Percentiles rank a stretch among this genome's conserved stretches.
Evolutionary conservation across 2,797 vertebrate genomes (phyloP).

Genomic region (Alca torda): DNA sequence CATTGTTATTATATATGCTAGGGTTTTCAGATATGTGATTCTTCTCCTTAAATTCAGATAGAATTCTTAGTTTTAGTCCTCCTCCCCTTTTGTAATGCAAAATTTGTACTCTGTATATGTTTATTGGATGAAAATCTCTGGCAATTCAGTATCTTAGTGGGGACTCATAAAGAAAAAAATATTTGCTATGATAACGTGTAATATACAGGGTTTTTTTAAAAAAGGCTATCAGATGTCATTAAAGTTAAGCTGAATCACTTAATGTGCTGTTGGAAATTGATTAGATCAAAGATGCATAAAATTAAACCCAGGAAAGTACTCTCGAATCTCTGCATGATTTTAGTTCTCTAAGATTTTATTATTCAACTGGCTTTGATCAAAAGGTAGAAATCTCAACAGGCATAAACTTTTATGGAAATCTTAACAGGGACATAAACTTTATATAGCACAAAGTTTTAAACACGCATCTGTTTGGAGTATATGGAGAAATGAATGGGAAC

Average conservation of each 20-base stretch:
- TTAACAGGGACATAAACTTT: neutral
- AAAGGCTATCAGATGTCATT: neutral
- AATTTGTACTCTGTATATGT: neutral
- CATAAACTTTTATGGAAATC: neutral
- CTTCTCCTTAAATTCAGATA: neutral
- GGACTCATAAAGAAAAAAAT: neutral
- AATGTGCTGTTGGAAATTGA: neutral
- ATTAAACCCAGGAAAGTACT: neutral
- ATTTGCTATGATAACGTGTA: neutral
- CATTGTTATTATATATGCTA: neutral
- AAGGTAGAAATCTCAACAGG: neutral
- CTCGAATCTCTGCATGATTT: neutral
- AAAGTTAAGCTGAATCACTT: neutral
- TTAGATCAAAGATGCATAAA: neutral
- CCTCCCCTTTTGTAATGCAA: neutral
- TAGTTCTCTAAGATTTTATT: neutral
- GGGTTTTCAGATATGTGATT: neutral
- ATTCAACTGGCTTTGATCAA: neutral
- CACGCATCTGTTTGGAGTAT: neutral
- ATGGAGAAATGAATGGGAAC: neutral
- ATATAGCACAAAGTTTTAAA: neutral
- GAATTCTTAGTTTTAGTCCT: neutral
- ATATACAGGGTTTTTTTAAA: neutral
- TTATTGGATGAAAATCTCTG: neutral
- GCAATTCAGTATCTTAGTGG: neutral